phyloP scores from a whole-genome alignment of 2,113 vertebrate species.

The Apus apus region DNA sequence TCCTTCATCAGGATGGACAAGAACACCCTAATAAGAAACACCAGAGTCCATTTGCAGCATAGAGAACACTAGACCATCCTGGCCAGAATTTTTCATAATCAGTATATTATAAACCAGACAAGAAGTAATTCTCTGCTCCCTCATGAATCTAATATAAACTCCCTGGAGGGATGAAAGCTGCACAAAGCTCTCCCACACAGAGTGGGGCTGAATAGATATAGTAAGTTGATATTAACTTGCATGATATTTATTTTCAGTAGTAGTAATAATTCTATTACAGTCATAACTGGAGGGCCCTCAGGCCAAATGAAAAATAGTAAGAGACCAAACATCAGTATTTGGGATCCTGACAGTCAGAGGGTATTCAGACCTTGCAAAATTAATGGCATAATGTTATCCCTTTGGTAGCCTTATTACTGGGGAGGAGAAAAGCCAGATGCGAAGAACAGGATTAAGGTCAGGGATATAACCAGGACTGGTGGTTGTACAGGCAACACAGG shows the following conservation, averaged over 20 bases:
- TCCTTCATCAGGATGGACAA: background rate
- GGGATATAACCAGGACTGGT: background rate
- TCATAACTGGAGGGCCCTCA: slow-evolving; percentile 36
- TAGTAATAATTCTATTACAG: slow-evolving; percentile 32
- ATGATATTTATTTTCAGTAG: slow-evolving; percentile 52
- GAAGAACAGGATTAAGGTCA: background rate
- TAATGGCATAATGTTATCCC: background rate
- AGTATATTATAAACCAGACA: slow-evolving; percentile 45
- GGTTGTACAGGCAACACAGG: background rate
- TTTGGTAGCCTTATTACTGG: background rate
- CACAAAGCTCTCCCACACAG: slow-evolving; percentile 35
- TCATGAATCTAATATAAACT: slow-evolving; percentile 46
- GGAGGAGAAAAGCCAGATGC: background rate
- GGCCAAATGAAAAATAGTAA: slow-evolving; percentile 15
- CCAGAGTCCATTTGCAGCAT: background rate
- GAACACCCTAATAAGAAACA: background rate
- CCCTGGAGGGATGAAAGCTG: slow-evolving; percentile 24
- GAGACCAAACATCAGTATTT: background rate
- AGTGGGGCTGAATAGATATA: background rate
- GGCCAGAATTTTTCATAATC: slow-evolving; percentile 48
- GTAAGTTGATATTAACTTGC: slow-evolving; percentile 28
- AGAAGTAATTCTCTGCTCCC: slow-evolving; percentile 51
- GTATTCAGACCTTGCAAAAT: background rate
- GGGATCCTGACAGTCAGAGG: background rate
- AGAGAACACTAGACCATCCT: background rate